Base-by-base conservation (phyloP, 2,888 invertebrate species). In the Ceramica pisi region DNA sequence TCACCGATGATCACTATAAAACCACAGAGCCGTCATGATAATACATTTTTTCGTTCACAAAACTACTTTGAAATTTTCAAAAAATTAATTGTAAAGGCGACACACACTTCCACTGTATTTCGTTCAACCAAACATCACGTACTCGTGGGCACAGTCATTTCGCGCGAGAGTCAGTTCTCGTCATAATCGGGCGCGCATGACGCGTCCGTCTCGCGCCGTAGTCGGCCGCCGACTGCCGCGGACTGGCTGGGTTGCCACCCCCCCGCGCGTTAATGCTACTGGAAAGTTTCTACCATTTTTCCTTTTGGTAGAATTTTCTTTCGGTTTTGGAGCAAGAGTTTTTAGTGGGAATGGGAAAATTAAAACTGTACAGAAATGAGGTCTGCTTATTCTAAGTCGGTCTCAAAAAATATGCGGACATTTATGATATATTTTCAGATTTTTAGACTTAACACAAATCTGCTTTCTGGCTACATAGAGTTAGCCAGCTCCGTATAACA, bases 1-100 rank as follows among this genome's bases (percentile, higher is more conserved):
- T 95, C 87, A 95, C 95, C 95, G 94, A 94, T 93, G 92, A 91
- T 94, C 95, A 95, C 95, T 95, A 95, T 94, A 95, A 95, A 92
- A 93, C 92, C 93, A 93, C 90, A 94, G 89, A 91, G 83, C 80
- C 85, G 87, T 89, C 94, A 94, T 94, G 90, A 94, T 90, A 92
- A 90, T 90, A 88, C 87, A 92, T 92, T 66, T 71, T 83, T 67
- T 61, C 75, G 75, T 82, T 84, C 85, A 86, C 85, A 81, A 83
- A 78, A 85, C 80, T 83, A 76, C 73, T 84, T 82, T 67, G 12
- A 63, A 63, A 64, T 75, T 68, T 74, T 71, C 38, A 74, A 84
- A 84, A 63, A 79, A 82, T 75, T 82, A 65, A 31, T 79, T 67
- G 76, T 63, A 71, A 66, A 79, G 72, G 78, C 66, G 70, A 71